Percentiles rank a stretch among this genome's conserved stretches.
These are phyloP conservation scores for Scleropages formosus DNA, from an alignment of 2,797 vertebrate species.

Conservation along the genomic window DNA sequence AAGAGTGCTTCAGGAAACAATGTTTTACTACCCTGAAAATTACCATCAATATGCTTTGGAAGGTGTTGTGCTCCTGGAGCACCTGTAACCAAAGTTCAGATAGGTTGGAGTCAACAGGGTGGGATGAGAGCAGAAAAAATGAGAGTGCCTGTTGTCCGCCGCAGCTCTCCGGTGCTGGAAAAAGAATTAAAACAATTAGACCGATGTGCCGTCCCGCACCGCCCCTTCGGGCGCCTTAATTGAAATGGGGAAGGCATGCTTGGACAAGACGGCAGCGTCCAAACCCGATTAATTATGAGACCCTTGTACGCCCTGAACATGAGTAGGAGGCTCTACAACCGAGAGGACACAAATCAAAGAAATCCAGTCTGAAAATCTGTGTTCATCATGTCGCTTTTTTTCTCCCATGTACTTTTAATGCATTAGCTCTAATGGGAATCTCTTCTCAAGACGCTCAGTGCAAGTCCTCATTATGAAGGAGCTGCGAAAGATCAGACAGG, in stretches of 20 bases:
- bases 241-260: constrained; percentile 35
- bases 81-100: background rate
- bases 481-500: constrained; percentile 24
- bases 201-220: background rate
- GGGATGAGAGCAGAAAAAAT: background rate
- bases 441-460: constrained; percentile 42
- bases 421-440: constrained; percentile 47
- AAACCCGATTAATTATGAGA: constrained; percentile 50
- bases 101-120: background rate
- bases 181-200: too few relatives aligned
- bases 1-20: background rate
- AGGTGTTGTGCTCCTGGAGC: constrained; percentile 1
- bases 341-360: constrained; percentile 57
- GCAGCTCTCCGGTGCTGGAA: constrained; percentile 1
- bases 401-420: constrained; percentile 41
- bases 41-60: background rate
- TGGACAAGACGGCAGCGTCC: constrained; percentile 35
- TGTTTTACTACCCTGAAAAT: background rate
- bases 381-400: constrained; percentile 39
- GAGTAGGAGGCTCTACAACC: constrained; percentile 43
- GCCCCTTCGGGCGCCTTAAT: constrained; percentile 37
- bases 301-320: constrained; percentile 36
- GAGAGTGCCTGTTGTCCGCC: background rate
- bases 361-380: constrained; percentile 52
- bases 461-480: constrained; percentile 44